Evolutionary conservation across 1,140 invertebrate species (phyloP), one percentile per base, ranked within the genome.

Genomic region (Steinernema feltiae): DNA sequence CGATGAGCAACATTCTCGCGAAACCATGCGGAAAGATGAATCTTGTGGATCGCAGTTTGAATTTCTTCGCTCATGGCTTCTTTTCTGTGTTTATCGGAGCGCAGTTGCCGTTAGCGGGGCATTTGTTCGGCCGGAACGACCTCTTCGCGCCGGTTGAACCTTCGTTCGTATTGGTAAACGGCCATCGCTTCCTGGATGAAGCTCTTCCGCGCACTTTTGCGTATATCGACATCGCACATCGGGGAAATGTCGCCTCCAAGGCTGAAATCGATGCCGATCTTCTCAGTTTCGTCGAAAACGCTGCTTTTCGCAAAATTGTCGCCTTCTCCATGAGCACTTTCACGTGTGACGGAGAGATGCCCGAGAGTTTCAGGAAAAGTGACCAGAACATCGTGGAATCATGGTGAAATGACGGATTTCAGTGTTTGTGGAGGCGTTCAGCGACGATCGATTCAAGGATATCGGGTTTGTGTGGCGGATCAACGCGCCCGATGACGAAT

Each of bases 241-340:
- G 53, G 53, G 24, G 15, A 3, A 63, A 63, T 27, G 53, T 63
- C 3, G 70, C 18, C 73, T 1, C 7, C 29, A 18, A 41, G 18
- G 76, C 71, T 2, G 17, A 73, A 1, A 27, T 73, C n/a, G 73
- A 75, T 21, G 72, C 74, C 3, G 69, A 73, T 63, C 72, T 63
- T 27, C 53, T n/a, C 7, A 63, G 24, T 17, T 63, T 63, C 53
- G 24, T 63, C 7, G 53, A 63, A 27, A 27, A 63, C 53, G 12
- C 15, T 21, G 15, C 53, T 3, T 63, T 63, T 27, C 15, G 24
- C 2, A 63, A 63, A 27, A 63, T 63, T 27, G 24, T 63, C 15
- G 53, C 24, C 7, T 63, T 63, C 24, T 63, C 53, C 12, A 63
- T 63, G 53, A 63, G 53, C 53, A 63, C 53, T 27, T 63, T 63